Evolutionary conservation across 2,113 vertebrate genomes (phyloP).

Genomic region (Caretta caretta): DNA sequence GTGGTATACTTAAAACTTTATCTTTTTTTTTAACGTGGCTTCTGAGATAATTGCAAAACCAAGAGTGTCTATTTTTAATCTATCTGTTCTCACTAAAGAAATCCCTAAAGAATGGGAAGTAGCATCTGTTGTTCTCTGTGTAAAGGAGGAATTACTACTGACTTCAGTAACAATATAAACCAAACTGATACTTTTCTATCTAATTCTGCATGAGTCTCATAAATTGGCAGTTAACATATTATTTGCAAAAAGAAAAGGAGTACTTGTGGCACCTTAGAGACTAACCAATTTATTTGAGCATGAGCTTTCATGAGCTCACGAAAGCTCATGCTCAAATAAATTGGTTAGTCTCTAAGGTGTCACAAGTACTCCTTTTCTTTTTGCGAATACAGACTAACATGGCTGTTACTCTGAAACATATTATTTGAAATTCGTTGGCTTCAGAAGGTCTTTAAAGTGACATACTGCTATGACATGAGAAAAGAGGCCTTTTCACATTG

Average conservation of each 20-base stretch:
- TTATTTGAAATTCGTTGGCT: slow-evolving; percentile 1
- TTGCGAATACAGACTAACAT: no score
- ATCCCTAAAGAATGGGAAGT: slow-evolving; percentile 31
- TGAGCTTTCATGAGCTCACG: no score
- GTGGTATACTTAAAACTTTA: background rate
- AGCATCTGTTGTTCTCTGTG: background rate
- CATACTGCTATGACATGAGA: background rate
- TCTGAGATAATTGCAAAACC: slow-evolving; percentile 48
- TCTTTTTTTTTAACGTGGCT: background rate
- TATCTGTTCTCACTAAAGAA: slow-evolving; percentile 42
- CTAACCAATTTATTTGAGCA: no score
- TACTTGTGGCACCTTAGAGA: no score
- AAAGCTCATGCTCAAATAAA: no score
- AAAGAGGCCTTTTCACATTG: background rate
- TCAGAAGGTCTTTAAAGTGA: slow-evolving; percentile 2
- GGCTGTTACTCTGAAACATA: no score
- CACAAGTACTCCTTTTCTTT: no score
- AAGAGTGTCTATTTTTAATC: slow-evolving; percentile 28
- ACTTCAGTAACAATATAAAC: background rate
- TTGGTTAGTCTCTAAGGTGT: no score
- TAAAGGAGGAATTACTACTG: slow-evolving; percentile 10
- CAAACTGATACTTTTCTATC: background rate
- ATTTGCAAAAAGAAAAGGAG: no score
- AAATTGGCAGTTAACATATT: background rate
- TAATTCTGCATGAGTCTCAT: background rate